phyloP scores from a whole-genome alignment of 2,888 invertebrate species.

The Geophilus truncorum region DNA sequence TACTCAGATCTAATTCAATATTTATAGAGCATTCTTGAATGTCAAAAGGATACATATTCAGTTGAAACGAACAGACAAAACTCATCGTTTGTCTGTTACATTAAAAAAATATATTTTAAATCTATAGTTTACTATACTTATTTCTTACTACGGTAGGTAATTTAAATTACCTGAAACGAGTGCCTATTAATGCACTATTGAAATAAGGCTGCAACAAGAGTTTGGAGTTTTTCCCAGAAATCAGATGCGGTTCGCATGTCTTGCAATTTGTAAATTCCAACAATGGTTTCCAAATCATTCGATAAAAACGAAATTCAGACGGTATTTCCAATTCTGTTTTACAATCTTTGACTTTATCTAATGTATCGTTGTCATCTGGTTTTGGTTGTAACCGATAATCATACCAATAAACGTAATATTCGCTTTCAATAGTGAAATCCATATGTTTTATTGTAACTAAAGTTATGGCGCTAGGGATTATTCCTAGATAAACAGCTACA shows the following conservation, averaged over 20 bases:
- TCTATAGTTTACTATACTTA: too few relatives aligned
- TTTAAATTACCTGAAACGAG: too few relatives aligned
- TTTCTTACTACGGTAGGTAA: too few relatives aligned
- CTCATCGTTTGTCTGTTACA: background rate
- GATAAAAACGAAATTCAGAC: background rate
- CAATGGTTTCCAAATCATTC: background rate
- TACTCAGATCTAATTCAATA: background rate
- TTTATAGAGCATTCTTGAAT: background rate
- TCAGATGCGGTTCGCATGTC: background rate
- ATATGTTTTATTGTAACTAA: background rate
- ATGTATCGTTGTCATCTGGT: too few relatives aligned
- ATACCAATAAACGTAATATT: background rate
- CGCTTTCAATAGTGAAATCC: background rate
- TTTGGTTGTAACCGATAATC: background rate
- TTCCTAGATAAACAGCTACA: background rate
- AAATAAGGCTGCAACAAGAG: too few relatives aligned
- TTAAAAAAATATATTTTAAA: too few relatives aligned
- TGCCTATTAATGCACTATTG: background rate
- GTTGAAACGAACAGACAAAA: background rate
- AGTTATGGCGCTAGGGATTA: background rate
- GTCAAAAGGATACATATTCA: background rate
- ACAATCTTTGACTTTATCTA: background rate
- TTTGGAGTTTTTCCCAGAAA: background rate
- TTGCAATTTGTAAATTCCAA: background rate
- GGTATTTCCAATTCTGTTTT: background rate